A percentile compares a stretch with the other conserved stretches of the same genome.
Conservation (phyloP, 1,140 invertebrate genomes). For the Sycophila sp. region DNA sequence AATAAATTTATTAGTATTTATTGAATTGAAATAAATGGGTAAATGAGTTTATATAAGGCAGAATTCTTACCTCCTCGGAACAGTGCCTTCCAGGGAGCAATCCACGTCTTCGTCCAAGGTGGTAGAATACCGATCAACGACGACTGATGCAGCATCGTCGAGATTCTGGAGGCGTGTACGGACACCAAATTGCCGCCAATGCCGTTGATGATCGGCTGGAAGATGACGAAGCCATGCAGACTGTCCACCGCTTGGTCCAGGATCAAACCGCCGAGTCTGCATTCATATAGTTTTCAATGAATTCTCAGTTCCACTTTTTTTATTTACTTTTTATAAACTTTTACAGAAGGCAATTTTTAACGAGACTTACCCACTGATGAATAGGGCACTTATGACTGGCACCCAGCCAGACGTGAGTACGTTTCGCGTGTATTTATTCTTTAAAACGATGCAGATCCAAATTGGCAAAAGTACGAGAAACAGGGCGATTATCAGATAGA, state of each 20-base stretch:
- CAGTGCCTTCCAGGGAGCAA: conserved; percentile 83
- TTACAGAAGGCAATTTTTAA: too few species aligned
- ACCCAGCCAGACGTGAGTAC: conserved; percentile 86
- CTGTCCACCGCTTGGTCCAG: conserved; percentile 80
- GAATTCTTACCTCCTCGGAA: conserved; percentile 77
- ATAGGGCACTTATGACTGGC: conserved; percentile 84
- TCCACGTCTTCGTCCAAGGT: conserved; percentile 76
- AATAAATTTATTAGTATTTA: not conserved
- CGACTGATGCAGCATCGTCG: conserved; percentile 89
- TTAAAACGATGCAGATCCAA: conserved; percentile 80
- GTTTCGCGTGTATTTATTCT: conserved; percentile 81
- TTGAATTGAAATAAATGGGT: not conserved
- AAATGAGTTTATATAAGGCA: not conserved
- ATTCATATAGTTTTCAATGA: too few species aligned
- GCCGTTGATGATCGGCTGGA: conserved; percentile 93
- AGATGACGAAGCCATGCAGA: conserved; percentile 85
- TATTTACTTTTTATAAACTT: too few species aligned
- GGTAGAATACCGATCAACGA: conserved; percentile 83
- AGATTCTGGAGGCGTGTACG: conserved; percentile 94
- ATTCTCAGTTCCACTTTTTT: too few species aligned
- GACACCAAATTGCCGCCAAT: conserved; percentile 97
- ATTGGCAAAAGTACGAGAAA: conserved; percentile 81
- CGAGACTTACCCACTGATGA: conserved; percentile 82
- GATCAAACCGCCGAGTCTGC: conserved; percentile 81
- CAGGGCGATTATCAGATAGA: conserved; percentile 71